Base-by-base conservation (phyloP, 1,140 invertebrate genomes). In the Euura lappo region DNA sequence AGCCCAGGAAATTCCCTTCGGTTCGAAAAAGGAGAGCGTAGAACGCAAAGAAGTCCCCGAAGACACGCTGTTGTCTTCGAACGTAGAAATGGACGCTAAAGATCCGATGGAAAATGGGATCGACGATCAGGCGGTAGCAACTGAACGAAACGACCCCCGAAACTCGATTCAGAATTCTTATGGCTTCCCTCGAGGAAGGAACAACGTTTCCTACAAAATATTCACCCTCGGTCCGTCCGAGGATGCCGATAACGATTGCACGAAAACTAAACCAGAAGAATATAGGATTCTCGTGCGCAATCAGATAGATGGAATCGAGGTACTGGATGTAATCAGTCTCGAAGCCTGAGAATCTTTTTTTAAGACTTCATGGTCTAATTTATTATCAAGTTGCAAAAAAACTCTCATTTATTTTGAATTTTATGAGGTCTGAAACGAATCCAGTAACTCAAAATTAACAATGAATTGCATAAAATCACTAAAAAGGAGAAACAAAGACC, bases 281-380 rank as follows among this genome's bases (percentile, higher is more conserved):
- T 84, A 88, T 68, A 85, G 82, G 74, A 76, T 89, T 45, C 78
- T 90, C 65, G 79, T 89, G 44, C 73, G 89, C 28, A 82, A 81
- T 68, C 87, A 88, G 82, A 76, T 81, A 44, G 87, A 89, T 81
- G 87, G 79, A 3, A 76, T 78, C 71, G 81, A 86, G 80, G 88
- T 89, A 82, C 28, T 28, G 28, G 28, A 28, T 28, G 28, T 1
- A 28, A 28, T 28, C 28, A 28, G 28, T 28, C 28, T 28, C 28
- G 28, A 28, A 28, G 28, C 28, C 28, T 28, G 28, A 28, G 28
- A 28, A 28, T 28, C 28, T 28, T 28, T 28, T 28, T 28, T 28
- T 28, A 1, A 28, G 28, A 28, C 28, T 28, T 28, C 0, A 28
- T 28, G 28, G 1, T 28, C 28, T 1, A 28, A 28, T 28, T 28